Percentiles rank a stretch among this genome's conserved stretches.
These are phyloP conservation scores for Albula goreensis DNA, from an alignment of 2,113 vertebrate genomes.

Conservation along the genomic window DNA sequence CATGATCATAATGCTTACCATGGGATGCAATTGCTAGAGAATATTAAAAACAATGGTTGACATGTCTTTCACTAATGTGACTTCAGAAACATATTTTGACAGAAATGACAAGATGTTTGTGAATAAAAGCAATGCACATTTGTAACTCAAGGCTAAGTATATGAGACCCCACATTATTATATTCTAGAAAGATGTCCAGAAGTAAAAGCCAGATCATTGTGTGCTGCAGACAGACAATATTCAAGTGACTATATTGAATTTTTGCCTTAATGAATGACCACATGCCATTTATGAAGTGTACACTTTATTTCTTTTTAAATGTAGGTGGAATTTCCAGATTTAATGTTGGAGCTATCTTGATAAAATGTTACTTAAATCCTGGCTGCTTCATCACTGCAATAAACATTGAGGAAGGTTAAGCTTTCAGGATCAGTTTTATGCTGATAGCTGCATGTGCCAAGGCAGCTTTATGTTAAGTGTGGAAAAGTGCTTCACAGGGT, in stretches of 20 bases:
- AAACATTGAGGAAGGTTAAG: constrained; percentile 14
- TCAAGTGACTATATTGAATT: background rate
- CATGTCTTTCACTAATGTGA: too few species aligned
- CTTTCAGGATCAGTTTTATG: constrained; percentile 16
- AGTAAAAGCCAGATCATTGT: too few species aligned
- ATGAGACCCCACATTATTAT: too few species aligned
- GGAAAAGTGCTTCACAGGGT: constrained; percentile 3
- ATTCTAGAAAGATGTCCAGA: too few species aligned
- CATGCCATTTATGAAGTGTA: background rate
- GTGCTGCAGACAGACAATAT: background rate
- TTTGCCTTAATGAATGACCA: background rate
- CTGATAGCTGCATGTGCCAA: constrained; percentile 12
- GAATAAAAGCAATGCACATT: background rate
- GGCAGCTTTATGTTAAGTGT: constrained; percentile 14
- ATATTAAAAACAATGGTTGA: background rate
- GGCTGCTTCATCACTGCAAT: background rate
- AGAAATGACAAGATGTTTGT: too few species aligned
- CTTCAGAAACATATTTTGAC: too few species aligned
- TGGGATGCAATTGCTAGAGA: background rate
- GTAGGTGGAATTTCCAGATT: background rate
- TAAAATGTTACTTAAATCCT: constrained; percentile 2
- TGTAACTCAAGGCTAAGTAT: background rate
- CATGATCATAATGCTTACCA: constrained; percentile 53
- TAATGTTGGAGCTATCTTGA: background rate
- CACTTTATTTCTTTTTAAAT: background rate